phyloP scores from a whole-genome alignment of 1,140 invertebrate genomes.

The Drosophila guanche region DNA sequence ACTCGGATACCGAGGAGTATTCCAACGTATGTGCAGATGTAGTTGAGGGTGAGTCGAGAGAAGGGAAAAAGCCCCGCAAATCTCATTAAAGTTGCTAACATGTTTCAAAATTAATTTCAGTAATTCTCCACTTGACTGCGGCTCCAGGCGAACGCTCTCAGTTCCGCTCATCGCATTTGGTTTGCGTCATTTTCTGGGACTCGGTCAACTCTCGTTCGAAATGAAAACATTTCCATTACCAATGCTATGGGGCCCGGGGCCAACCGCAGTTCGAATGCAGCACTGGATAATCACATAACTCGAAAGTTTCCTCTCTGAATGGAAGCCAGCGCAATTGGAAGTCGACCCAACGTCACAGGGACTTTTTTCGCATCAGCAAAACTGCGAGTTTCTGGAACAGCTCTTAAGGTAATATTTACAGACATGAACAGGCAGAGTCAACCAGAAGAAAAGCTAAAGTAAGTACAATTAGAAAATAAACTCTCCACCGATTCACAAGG shows the following conservation, averaged over 20 bases:
- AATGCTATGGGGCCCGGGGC: slow-evolving; percentile 1
- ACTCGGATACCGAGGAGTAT: slow-evolving; percentile 7
- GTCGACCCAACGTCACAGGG: not conserved
- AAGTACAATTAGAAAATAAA: no score
- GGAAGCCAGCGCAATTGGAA: slow-evolving; percentile 45
- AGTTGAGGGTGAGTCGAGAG: no score
- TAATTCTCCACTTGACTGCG: slow-evolving; percentile 69
- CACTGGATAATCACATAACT: slow-evolving; percentile 61
- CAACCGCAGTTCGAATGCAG: slow-evolving; percentile 39
- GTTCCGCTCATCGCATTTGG: slow-evolving; percentile 31
- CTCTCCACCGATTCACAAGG: no score
- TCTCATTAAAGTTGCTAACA: slow-evolving; percentile 78
- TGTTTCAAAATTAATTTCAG: slow-evolving; percentile 80
- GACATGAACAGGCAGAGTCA: no score
- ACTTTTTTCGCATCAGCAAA: not conserved
- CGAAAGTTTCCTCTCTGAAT: slow-evolving; percentile 39
- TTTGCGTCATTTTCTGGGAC: not conserved
- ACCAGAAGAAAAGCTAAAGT: no score
- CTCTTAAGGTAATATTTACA: no score
- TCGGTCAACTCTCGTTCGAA: no score
- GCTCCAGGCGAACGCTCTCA: slow-evolving; percentile 32
- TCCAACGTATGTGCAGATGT: slow-evolving; percentile 13
- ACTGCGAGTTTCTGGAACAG: no score
- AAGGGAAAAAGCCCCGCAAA: slow-evolving; percentile 43
- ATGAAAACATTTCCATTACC: not conserved